Percentiles rank a stretch among this genome's conserved stretches.
phyloP scores from a whole-genome alignment of 1,140 invertebrate genomes.

The Protaetia brevitarsis region DNA sequence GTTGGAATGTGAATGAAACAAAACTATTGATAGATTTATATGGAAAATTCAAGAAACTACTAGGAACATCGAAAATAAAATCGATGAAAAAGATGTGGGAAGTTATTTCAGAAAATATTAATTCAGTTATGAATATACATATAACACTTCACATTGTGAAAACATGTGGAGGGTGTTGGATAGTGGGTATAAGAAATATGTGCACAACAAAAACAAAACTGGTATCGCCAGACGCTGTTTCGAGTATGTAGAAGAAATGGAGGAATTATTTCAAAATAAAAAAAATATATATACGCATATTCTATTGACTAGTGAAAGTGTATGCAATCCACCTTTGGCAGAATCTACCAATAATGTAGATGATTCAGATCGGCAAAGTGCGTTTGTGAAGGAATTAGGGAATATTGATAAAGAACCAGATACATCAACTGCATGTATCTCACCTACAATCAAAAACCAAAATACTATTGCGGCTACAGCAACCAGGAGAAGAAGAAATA shows the following conservation, averaged over 20 bases:
- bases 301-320: too few species aligned
- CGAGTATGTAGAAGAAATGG: neutral
- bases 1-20: neutral
- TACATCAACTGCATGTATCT: neutral
- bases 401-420: neutral
- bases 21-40: neutral
- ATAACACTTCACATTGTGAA: neutral
- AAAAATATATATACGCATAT: neutral
- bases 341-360: neutral
- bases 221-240: neutral
- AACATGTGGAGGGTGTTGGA: neutral
- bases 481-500: too few species aligned
- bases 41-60: neutral
- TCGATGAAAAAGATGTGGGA: neutral
- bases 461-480: too few species aligned
- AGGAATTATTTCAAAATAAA: neutral
- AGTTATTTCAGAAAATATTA: neutral
- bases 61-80: neutral
- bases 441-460: neutral
- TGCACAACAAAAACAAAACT: neutral
- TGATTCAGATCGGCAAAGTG: too few species aligned
- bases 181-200: neutral
- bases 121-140: neutral
- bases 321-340: neutral
- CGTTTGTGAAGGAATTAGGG: neutral